Percentiles rank a stretch among this genome's conserved stretches.
phyloP scores from a whole-genome alignment of 2,888 invertebrate species.

The Tetragonula carbonaria region DNA sequence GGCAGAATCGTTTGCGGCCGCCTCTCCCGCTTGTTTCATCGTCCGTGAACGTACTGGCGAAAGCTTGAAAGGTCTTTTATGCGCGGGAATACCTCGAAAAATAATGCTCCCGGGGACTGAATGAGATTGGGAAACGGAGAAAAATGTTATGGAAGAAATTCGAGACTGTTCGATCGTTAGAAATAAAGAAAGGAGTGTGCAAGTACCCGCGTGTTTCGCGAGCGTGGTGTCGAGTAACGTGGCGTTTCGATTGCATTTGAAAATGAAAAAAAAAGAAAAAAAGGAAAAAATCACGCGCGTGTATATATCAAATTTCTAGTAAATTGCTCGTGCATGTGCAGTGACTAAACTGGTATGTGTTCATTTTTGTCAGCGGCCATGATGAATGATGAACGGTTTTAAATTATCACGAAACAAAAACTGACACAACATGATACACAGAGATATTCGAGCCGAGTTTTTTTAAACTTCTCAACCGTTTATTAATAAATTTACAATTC shows the following conservation, averaged over 20 bases:
- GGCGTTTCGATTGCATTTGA: slow-evolving; percentile 19
- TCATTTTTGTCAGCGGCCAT: not conserved
- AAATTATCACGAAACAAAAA: not conserved
- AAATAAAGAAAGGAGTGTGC: slow-evolving; percentile 24
- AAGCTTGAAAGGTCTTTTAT: slow-evolving; percentile 45
- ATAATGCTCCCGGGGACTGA: slow-evolving; percentile 50
- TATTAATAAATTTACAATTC: not conserved
- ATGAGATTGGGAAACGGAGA: slow-evolving; percentile 52
- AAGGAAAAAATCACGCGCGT: not conserved
- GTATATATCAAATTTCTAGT: slow-evolving; percentile 8
- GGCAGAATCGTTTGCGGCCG: not conserved
- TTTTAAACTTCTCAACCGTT: not conserved
- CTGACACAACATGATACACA: not conserved
- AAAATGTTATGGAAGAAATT: slow-evolving; percentile 39
- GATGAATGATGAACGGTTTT: not conserved
- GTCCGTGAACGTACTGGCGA: slow-evolving; percentile 45
- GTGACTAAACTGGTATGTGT: not conserved
- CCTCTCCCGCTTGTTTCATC: slow-evolving; percentile 45
- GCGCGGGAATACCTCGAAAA: slow-evolving; percentile 52
- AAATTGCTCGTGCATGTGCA: not conserved
- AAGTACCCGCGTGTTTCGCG: not conserved
- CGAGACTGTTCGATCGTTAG: slow-evolving; percentile 35
- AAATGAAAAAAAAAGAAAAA: not conserved
- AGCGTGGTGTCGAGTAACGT: slow-evolving; percentile 35
- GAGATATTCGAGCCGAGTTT: not conserved